phyloP scores from a whole-genome alignment of 2,888 invertebrate genomes.

The Clunio marinus region DNA sequence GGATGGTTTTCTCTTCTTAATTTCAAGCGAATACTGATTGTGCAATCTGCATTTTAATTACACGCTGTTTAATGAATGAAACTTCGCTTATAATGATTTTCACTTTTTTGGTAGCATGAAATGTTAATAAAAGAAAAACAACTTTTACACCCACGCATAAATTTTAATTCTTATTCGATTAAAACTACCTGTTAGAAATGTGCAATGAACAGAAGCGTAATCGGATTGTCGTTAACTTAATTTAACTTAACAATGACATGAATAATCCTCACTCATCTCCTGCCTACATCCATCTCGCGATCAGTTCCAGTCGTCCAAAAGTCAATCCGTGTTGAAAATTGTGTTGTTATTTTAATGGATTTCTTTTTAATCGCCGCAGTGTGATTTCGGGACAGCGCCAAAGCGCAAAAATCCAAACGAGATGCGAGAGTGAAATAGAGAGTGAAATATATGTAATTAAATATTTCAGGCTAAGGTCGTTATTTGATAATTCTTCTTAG shows the following conservation, averaged over 20 bases:
- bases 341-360: slow-evolving; percentile 13
- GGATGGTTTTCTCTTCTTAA: too few species aligned
- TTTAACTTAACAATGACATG: background rate
- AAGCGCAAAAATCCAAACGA: background rate
- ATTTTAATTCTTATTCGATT: too few species aligned
- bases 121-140: too few species aligned
- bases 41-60: too few species aligned
- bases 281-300: background rate
- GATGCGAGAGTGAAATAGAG: too few species aligned
- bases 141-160: too few species aligned
- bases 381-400: background rate
- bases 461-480: slow-evolving; percentile 13
- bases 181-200: background rate
- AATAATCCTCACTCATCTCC: background rate
- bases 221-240: background rate
- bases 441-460: slow-evolving; percentile 5
- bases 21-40: too few species aligned
- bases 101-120: too few species aligned
- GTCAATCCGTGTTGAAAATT: slow-evolving; percentile 20
- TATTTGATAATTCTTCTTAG: background rate
- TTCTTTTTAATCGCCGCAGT: background rate
- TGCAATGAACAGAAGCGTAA: background rate
- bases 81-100: too few species aligned
- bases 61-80: too few species aligned
- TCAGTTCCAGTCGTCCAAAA: background rate